Evolutionary conservation across 2,888 invertebrate species (phyloP), one percentile per base, ranked within the genome.

Genomic region (Acronicta psi): DNA sequence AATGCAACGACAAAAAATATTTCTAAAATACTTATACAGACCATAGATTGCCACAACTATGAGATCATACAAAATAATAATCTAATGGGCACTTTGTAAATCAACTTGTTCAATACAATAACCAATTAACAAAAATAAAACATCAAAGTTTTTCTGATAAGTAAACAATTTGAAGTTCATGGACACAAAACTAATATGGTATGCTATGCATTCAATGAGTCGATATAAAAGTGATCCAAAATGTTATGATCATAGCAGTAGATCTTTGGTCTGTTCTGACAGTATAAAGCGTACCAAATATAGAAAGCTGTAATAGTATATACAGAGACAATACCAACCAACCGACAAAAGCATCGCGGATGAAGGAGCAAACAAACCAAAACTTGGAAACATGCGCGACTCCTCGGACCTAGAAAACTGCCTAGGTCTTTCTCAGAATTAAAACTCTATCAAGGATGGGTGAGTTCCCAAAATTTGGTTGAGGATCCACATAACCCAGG

Each of bases 401-500:
- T 90, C 90, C 89, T 85, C 84, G 83, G 93, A 93, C 93, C 93
- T 92, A 93, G 93, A 91, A 87, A 89, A 87, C 68, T 73, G 83
- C 93, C 92, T 91, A 94, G 93, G 94, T 86, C 94, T 94, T 93
- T 93, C 94, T 94, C 94, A 93, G 94, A 93, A 86, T 88, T 66
- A 77, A 63, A 69, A 46, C 54, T 65, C 34, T 51, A 56, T 57
- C 36, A 58, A 63, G 58, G 42, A 55, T 58, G 56, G 53, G 53
- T 59, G 16, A 83, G 89, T 91, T 91, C 91, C 90, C 92, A 91
- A 91, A 90, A 85, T 92, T 93, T 91, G 92, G 92, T 93, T 87
- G 75, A 84, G 88, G 86, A 84, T 89, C 87, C 89, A 85, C 85
- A 88, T 85, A 81, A 86, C 85, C 87, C 83, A 83, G 91, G 92